Conservation (phyloP, 2,113 vertebrate genomes). For the Bungarus multicinctus region DNA sequence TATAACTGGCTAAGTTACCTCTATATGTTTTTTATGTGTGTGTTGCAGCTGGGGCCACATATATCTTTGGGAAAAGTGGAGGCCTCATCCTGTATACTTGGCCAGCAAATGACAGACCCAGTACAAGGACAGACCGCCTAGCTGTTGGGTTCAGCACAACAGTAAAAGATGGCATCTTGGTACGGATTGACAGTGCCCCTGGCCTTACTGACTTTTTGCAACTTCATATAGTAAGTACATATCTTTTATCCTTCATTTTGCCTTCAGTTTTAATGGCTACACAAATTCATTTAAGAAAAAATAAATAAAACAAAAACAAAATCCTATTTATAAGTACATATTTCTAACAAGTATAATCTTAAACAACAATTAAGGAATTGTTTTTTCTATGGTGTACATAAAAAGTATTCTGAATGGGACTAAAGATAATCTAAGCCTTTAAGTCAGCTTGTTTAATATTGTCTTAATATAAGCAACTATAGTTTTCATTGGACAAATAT, state of each 20-base stretch:
- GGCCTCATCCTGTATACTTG: conserved; percentile 95
- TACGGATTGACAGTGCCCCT: conserved; percentile 94
- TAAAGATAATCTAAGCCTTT: neutral
- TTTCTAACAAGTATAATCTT: neutral
- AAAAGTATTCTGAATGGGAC: neutral
- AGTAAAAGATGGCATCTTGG: conserved; percentile 92
- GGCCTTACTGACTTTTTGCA: conserved; percentile 95
- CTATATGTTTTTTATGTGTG: conserved; percentile 6
- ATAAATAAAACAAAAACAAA: neutral
- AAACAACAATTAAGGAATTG: neutral
- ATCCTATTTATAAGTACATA: neutral
- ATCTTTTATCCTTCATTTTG: neutral
- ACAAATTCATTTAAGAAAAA: neutral
- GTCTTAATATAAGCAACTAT: neutral
- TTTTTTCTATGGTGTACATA: neutral
- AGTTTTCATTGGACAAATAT: neutral
- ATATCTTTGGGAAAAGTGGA: conserved; percentile 95
- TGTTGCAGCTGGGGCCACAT: conserved; percentile 88
- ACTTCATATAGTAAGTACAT: conserved; percentile 92
- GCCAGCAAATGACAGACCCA: conserved; percentile 94
- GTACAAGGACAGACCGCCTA: conserved; percentile 92
- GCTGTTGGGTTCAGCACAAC: conserved; percentile 83
- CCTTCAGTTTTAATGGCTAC: neutral
- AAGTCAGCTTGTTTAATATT: neutral
- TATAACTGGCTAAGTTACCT: conserved; percentile 10